Evolutionary conservation across 2,888 invertebrate genomes (phyloP).

Genomic region (Lepas anatifera): DNA sequence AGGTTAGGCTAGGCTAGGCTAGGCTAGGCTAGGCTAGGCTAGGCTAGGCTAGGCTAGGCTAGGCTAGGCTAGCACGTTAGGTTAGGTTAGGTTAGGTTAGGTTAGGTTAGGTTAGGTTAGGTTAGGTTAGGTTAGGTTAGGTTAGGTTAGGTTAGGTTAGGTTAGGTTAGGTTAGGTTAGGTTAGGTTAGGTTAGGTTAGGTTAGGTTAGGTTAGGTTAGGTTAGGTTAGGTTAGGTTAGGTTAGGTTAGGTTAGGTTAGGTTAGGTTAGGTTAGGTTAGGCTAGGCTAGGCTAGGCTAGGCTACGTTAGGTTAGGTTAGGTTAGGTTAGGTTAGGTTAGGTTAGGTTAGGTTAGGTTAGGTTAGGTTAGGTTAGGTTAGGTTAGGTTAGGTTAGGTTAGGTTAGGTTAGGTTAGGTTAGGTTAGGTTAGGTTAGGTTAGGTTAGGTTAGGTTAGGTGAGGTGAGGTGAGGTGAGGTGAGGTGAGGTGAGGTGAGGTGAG

Average conservation of each 20-base stretch:
- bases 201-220: conserved; percentile 25
- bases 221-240: conserved; percentile 25
- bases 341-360: conserved; percentile 24
- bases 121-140: conserved; percentile 24
- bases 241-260: conserved; percentile 23
- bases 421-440: conserved; percentile 24
- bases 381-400: conserved; percentile 23
- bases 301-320: too few species aligned
- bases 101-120: conserved; percentile 25
- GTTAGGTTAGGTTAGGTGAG: conserved; percentile 22
- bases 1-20: conserved; percentile 25
- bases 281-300: conserved; percentile 25
- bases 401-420: conserved; percentile 25
- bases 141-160: conserved; percentile 24
- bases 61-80: conserved; percentile 23
- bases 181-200: conserved; percentile 25
- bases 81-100: conserved; percentile 25
- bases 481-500: conserved; percentile 20
- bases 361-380: conserved; percentile 24
- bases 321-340: conserved; percentile 25
- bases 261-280: conserved; percentile 26
- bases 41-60: conserved; percentile 24
- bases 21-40: conserved; percentile 25
- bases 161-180: conserved; percentile 23
- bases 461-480: conserved; percentile 22